Base-by-base conservation (phyloP, 2,797 vertebrate genomes). In the Sebastes dallii region DNA sequence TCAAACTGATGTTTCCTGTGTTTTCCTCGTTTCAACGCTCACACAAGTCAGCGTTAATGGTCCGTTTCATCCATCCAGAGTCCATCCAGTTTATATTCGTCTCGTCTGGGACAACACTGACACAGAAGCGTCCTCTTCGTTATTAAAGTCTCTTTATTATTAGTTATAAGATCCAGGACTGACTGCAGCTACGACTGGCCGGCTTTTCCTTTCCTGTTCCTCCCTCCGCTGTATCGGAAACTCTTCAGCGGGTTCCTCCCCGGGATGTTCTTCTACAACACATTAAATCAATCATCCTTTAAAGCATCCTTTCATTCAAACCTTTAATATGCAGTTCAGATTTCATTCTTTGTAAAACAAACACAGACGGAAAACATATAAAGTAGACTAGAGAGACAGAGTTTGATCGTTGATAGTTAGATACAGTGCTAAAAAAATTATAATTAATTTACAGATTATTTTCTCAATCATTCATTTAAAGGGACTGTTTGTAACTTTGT, bases 211-310 rank as follows among this genome's bases (percentile, higher is more conserved):
- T 74, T 39, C 24, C 75, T 78, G 20, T 54, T 73, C 27, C 86
- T 96, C 54, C 90, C 93, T 73, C 88, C 75, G 3, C 77, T 86
- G 90, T 93, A 95, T 36, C 85, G 92, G 86, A 99, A 99, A 81
- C 88, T 97, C 89, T 92, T 96, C 74, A 99, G 94, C 0, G 97
- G 98, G 80, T 99, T 97, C 85, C 86, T 93, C 50, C 84, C 93
- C 80, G 67, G 89, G 85, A 5, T 13, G 78, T 81, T 94, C 66
- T 95, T 97, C 92, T 90, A 72, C 6, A 30, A 58, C 6, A 4
- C 3, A 32, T 2, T 25, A 24, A 80, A 24, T 12, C 9, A 30
- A 1, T 42, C 8, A 62, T 4, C 1, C 8, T 46, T 59, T 4
- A 12, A 20, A 0, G 1, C 8, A 3, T 58, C 30, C 5, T 25